Base-by-base conservation (phyloP, 1,140 invertebrate species). In the Euura lappo region DNA sequence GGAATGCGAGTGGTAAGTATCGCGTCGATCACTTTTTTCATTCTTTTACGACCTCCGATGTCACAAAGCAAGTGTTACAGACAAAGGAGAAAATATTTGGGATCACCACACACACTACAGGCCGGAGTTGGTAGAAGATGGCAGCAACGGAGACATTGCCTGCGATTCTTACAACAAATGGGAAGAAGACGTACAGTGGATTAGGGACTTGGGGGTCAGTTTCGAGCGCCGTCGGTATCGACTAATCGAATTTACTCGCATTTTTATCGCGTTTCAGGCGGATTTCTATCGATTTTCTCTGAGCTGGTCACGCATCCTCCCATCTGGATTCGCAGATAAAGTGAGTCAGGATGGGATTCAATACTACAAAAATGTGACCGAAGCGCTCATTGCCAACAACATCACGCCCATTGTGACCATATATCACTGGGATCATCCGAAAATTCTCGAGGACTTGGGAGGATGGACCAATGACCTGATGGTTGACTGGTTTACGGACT, bases 81-180 rank as follows among this genome's bases (percentile, higher is more conserved):
- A 83, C 43, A 84, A 85, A 79, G 86, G 87, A 8, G 87, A 88
- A 79, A 89, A 86, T 75, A 89, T 89, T 76, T 91, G 92, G 92
- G 92, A 94, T 79, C 88, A 84, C 5, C 90, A 89, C 72, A 82
- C 89, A 3, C 91, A 92, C 74, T 71, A 86, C 8, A 79, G 86
- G 77, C 87, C 89, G n/a, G 83, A 89, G 11, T 88, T 79, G 45
- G 88, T 91, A 10, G 73, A 73, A 1, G 89, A 92, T 74, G 75
- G 82, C 4, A 84, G 83, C 2, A 91, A 86, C 73, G 91, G 88
- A 5, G 90, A 92, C 76, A 77, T 91, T 4, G 90, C 91, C 65
- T 87, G 89, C 69, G 89, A 92, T 79, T 90, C 90, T 44, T 92
- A 92, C 75, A 87, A 92, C 78, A 88, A 88, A 73, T 90, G 88